Evolutionary conservation across 2,797 vertebrate species (phyloP).

Genomic region (Phyllotis vaccarum): DNA sequence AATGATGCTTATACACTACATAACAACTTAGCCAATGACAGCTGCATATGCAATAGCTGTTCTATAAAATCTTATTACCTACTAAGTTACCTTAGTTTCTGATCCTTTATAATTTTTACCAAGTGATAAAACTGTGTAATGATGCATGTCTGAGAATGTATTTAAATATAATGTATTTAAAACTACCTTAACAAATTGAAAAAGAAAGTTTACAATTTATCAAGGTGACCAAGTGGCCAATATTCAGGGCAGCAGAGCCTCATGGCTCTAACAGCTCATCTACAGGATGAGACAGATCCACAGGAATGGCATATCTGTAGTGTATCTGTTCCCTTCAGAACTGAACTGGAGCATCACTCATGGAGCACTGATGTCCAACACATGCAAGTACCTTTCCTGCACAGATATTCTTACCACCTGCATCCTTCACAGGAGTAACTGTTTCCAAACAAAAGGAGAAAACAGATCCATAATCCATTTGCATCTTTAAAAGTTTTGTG

Average conservation of each 20-base stretch:
- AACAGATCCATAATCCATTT: not conserved
- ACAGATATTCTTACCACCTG: not conserved
- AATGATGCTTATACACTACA: too few species aligned
- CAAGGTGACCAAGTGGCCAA: slow-evolving; percentile 15
- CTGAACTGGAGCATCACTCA: not conserved
- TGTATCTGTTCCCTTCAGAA: not conserved
- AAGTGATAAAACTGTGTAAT: not conserved
- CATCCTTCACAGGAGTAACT: not conserved
- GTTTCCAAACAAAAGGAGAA: not conserved
- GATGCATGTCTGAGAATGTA: not conserved
- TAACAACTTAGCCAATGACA: too few species aligned
- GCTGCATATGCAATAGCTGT: not conserved
- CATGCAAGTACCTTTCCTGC: not conserved
- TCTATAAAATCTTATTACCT: too few species aligned
- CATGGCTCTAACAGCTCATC: not conserved
- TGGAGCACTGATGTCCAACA: not conserved
- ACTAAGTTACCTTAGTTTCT: not conserved
- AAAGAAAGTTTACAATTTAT: not conserved
- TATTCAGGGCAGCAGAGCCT: not conserved
- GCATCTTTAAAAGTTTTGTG: slow-evolving; percentile 9
- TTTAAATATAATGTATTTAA: not conserved
- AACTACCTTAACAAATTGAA: not conserved
- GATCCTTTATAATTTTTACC: not conserved
- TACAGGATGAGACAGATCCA: not conserved
- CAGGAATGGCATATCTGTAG: not conserved